phyloP scores from a whole-genome alignment of 2,888 invertebrate species.

The Nemoura dubitans region DNA sequence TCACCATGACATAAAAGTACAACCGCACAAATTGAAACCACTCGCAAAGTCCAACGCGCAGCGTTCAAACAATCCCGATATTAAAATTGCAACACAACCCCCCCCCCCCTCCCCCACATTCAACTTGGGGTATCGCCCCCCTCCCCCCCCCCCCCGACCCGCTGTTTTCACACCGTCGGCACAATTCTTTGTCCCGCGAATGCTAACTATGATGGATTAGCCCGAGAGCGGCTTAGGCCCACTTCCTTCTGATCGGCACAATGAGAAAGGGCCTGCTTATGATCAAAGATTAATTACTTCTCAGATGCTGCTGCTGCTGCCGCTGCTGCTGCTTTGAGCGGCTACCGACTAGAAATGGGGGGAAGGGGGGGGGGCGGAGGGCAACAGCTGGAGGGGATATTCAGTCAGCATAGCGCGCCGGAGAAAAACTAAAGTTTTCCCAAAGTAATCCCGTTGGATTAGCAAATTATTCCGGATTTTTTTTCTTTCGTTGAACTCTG shows the following conservation, averaged over 20 bases:
- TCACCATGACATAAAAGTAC: too few species aligned
- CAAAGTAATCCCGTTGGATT: background rate
- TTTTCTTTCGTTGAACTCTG: background rate
- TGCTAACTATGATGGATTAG: constrained; percentile 4
- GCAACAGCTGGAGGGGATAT: constrained; percentile 42
- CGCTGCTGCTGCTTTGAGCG: constrained; percentile 52
- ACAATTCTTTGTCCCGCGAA: background rate
- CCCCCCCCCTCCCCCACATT: constrained; percentile 48
- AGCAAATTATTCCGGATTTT: background rate
- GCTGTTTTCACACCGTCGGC: background rate
- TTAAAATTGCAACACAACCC: constrained; percentile 49
- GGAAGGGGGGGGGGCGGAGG: constrained; percentile 35
- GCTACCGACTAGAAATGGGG: constrained; percentile 18
- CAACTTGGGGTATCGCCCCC: constrained; percentile 47
- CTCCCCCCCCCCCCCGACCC: constrained; percentile 42
- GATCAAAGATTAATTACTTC: constrained; percentile 38
- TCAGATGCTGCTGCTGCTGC: constrained; percentile 45
- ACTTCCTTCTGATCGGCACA: background rate
- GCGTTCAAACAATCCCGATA: background rate
- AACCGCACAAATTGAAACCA: background rate
- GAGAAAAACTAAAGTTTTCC: background rate
- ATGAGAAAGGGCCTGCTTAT: background rate
- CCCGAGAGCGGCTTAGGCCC: background rate
- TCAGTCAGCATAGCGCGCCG: constrained; percentile 33
- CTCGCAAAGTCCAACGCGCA: background rate